These are phyloP conservation scores for Recurvirostra avosetta DNA, from an alignment of 2,113 vertebrate genomes.

Conservation along the genomic window DNA sequence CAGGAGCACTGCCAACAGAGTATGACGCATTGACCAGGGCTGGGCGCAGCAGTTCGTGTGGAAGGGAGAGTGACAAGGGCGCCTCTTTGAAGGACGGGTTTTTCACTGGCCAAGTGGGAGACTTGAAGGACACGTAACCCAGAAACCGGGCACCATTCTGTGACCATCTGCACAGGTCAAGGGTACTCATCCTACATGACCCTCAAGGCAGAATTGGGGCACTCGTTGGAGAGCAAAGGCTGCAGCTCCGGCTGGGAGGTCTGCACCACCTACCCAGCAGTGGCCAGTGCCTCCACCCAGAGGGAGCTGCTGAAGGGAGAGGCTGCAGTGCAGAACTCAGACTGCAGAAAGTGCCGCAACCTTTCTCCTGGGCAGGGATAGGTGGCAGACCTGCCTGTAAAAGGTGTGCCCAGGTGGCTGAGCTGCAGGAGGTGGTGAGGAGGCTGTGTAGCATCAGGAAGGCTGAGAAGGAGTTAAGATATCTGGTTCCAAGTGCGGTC, in stretches of 20 bases:
- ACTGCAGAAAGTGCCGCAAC: neutral
- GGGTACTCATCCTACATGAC: too few relatives aligned
- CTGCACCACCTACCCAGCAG: neutral
- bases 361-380: neutral
- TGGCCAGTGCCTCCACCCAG: neutral
- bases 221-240: neutral
- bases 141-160: neutral
- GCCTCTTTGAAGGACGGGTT: neutral
- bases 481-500: too few relatives aligned
- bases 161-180: neutral
- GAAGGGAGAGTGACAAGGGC: neutral
- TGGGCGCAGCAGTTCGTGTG: neutral
- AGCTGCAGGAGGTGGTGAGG: neutral
- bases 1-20: neutral
- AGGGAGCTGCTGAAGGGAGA: neutral
- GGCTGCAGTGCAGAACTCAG: neutral
- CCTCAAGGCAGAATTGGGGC: neutral
- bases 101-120: neutral
- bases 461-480: neutral
- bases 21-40: too few relatives aligned
- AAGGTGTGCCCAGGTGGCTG: neutral
- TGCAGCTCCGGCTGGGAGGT: neutral
- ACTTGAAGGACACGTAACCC: too few relatives aligned
- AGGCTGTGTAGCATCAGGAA: neutral
- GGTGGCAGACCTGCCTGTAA: neutral